Conservation (phyloP, 2,888 invertebrate species). For the Lasioglossum zephyrum region DNA sequence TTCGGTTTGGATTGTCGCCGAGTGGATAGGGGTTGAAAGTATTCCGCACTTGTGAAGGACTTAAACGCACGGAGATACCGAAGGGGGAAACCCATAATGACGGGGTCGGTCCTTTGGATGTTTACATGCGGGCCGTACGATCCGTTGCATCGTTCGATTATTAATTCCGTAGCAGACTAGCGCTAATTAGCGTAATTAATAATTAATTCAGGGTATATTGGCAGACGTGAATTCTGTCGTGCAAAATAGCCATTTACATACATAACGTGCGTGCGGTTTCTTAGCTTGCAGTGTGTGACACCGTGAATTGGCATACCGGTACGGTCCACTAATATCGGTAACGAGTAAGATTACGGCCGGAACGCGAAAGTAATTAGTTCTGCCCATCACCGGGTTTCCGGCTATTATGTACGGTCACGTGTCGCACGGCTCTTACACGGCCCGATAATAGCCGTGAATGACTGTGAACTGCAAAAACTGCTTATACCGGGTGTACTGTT, state of each 20-base stretch:
- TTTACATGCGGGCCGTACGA: not conserved
- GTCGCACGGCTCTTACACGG: constrained; percentile 49
- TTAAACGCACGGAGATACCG: not conserved
- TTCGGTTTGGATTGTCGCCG: constrained; percentile 17
- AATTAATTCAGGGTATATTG: constrained; percentile 27
- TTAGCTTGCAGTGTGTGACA: constrained; percentile 21
- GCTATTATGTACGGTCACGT: constrained; percentile 63
- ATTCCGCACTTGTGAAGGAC: not conserved
- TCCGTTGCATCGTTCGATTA: constrained; percentile 19
- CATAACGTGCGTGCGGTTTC: constrained; percentile 19
- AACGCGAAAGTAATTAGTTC: constrained; percentile 70
- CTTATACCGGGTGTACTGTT: constrained; percentile 12
- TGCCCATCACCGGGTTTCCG: constrained; percentile 68
- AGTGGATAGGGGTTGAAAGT: constrained; percentile 14
- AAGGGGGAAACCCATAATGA: not conserved
- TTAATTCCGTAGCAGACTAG: constrained; percentile 10
- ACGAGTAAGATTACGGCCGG: constrained; percentile 44
- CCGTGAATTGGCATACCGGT: constrained; percentile 48
- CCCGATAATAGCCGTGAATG: constrained; percentile 40
- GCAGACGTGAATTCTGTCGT: constrained; percentile 16
- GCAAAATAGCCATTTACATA: constrained; percentile 24
- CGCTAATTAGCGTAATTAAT: constrained; percentile 26
- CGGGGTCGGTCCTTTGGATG: constrained; percentile 9
- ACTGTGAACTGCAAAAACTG: constrained; percentile 34
- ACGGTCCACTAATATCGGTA: constrained; percentile 39